Conservation (phyloP, 2,888 invertebrate species). For the Syrphus vitripennis region DNA sequence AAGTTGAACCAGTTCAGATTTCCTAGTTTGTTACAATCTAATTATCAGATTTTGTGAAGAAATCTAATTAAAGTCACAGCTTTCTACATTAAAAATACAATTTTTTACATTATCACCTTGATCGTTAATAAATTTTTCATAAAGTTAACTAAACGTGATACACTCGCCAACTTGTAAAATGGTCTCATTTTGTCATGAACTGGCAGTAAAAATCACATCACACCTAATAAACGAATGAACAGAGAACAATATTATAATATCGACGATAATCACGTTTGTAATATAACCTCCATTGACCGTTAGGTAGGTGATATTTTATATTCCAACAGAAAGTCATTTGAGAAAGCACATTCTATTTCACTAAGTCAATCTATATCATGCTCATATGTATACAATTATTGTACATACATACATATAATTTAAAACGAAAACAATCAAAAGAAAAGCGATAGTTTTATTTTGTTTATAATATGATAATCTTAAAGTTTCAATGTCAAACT, state of each 20-base stretch:
- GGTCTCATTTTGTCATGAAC: constrained; percentile 18
- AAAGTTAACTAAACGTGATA: neutral
- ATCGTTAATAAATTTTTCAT: neutral
- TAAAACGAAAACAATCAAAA: neutral
- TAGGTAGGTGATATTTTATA: neutral
- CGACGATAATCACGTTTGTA: constrained; percentile 2
- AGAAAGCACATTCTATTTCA: constrained; percentile 14
- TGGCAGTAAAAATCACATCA: neutral
- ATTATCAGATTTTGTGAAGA: neutral
- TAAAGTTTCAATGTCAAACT: constrained; percentile 41
- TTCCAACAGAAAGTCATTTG: constrained; percentile 17
- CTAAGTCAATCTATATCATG: neutral
- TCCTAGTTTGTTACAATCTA: neutral
- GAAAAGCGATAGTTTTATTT: constrained; percentile 23
- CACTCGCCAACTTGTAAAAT: neutral
- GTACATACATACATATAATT: no score
- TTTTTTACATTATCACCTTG: neutral
- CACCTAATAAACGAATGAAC: neutral
- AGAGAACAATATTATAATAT: neutral
- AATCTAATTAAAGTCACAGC: neutral
- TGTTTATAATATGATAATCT: neutral
- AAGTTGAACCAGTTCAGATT: no score
- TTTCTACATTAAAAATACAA: neutral
- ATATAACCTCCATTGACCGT: constrained; percentile 12
- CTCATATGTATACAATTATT: no score